Percentiles rank a stretch among this genome's conserved stretches.
Evolutionary conservation across 2,797 vertebrate species (phyloP).

Genomic region (Phataginus tetradactyla): DNA sequence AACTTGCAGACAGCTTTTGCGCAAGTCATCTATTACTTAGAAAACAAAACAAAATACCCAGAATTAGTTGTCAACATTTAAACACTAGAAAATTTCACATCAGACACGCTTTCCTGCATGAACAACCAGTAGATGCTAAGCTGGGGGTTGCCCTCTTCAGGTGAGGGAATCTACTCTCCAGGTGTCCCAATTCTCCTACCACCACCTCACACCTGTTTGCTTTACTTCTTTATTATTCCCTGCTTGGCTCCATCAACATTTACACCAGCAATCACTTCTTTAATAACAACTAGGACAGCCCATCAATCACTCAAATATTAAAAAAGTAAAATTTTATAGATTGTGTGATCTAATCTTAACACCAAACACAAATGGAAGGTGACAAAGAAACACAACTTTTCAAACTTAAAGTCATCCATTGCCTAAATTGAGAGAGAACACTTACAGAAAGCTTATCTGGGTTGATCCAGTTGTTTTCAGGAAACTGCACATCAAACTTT

Average conservation of each 20-base stretch:
- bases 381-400: neutral
- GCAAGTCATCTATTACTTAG: neutral
- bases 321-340: neutral
- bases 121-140: neutral
- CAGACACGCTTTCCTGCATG: neutral
- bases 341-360: neutral
- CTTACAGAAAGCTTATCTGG: conserved; percentile 96
- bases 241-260: neutral
- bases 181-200: neutral
- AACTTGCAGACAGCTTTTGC: neutral
- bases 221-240: neutral
- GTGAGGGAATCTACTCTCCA: neutral
- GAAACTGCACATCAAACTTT: conserved; percentile 99
- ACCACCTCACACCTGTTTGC: neutral
- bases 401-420: neutral
- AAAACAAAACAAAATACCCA: neutral
- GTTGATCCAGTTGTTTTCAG: conserved; percentile 98
- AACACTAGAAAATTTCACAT: neutral
- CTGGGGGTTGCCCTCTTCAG: neutral
- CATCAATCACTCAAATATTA: neutral
- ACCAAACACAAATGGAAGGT: neutral
- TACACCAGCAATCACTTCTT: neutral
- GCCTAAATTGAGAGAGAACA: conserved; percentile 1
- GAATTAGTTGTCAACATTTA: neutral
- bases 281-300: neutral